Conservation (phyloP, 2,797 vertebrate genomes). For the Pyrocephalus nanus region DNA sequence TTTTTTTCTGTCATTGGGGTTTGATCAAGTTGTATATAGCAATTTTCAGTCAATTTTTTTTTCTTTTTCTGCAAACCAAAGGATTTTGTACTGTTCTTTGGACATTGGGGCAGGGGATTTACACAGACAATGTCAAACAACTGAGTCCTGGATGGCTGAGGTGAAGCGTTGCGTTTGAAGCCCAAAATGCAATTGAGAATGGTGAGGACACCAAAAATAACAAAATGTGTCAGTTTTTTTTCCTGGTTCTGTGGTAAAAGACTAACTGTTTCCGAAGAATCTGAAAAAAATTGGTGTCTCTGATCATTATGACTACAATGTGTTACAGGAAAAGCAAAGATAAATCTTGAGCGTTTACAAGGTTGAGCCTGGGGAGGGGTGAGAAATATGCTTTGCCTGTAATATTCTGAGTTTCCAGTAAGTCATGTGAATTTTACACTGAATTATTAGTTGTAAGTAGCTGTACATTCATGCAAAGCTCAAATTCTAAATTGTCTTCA, state of each 20-base stretch:
- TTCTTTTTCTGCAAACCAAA: not conserved
- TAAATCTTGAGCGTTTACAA: not conserved
- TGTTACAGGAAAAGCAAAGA: not conserved
- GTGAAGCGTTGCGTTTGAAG: not conserved
- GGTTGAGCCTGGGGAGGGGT: not conserved
- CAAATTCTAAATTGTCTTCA: not conserved
- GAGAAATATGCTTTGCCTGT: not conserved
- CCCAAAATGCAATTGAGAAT: not conserved
- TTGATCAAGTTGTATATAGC: not conserved
- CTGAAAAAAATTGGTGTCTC: not conserved
- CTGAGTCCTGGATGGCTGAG: not conserved
- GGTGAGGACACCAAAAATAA: not conserved
- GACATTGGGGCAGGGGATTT: not conserved
- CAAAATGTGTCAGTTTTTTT: fast-evolving
- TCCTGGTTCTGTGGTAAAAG: not conserved
- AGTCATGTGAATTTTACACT: not conserved
- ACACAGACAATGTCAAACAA: not conserved
- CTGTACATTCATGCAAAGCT: not conserved
- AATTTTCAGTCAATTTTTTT: not conserved
- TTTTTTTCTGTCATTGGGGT: not conserved
- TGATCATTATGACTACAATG: not conserved
- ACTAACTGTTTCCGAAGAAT: not conserved
- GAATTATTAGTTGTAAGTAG: not conserved
- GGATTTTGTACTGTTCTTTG: not conserved
- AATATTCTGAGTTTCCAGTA: not conserved